These are phyloP conservation scores for Odontomachus brunneus DNA, from an alignment of 1,140 invertebrate genomes.

Conservation along the genomic window DNA sequence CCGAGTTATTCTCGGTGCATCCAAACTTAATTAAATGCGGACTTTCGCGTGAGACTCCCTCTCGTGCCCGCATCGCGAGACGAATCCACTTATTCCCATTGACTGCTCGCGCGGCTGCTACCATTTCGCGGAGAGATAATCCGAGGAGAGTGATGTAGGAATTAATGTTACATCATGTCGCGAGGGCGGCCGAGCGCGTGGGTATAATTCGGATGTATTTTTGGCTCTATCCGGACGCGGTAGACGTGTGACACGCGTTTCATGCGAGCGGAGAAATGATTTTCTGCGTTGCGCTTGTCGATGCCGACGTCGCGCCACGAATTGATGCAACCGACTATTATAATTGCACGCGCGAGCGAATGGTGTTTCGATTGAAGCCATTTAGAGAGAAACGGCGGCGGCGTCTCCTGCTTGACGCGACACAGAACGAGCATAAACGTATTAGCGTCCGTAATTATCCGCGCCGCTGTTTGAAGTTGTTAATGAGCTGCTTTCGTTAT, in stretches of 20 bases:
- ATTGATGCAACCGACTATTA: too few species aligned
- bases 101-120: background rate
- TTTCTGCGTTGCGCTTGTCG: too few species aligned
- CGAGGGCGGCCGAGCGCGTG: too few species aligned
- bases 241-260: too few species aligned
- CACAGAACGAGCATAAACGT: too few species aligned
- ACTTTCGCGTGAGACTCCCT: constrained; percentile 13
- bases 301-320: too few species aligned
- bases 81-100: background rate
- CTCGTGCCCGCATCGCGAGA: constrained; percentile 10
- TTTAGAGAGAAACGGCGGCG: too few species aligned
- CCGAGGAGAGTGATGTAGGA: background rate
- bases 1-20: constrained; percentile 18
- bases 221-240: background rate
- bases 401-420: too few species aligned
- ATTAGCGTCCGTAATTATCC: constrained; percentile 12
- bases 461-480: constrained; percentile 43
- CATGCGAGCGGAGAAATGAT: too few species aligned
- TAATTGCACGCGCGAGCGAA: too few species aligned
- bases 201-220: background rate
- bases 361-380: too few species aligned
- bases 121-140: constrained; percentile 8
- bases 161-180: background rate
- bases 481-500: constrained; percentile 45
- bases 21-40: constrained; percentile 31